Evolutionary conservation across 2,888 invertebrate species (phyloP), one percentile per base, ranked within the genome.

Genomic region (Sarcophaga caerulescens): DNA sequence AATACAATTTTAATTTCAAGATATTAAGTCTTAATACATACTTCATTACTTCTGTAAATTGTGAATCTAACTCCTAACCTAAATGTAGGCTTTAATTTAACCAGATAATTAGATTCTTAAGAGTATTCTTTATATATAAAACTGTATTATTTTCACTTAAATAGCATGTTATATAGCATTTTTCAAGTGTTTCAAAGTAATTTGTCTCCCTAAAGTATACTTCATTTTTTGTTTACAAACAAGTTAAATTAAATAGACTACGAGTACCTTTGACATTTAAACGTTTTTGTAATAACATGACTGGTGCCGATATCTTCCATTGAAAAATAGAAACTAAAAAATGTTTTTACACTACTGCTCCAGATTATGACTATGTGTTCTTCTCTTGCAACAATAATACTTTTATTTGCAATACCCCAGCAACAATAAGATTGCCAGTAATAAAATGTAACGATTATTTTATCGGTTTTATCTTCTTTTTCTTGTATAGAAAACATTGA

Each of bases 391-490:
- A 10, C n/a, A 66, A 44, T 11, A 66, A 44, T 0, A 14, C 47
- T 63, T 19, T 62, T n/a, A 21, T 35, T 44, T 5, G 74, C 60
- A 60, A 79, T 52, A 70, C 66, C 63, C 83, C 68, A 65, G 74
- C 79, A 89, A 91, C 91, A 91, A 91, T 91, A 91, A 91, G 91
- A 91, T 91, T 91, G 91, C 89, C 89, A 90, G 89, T 88, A 91
- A 91, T 91, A 91, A 92, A 92, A 91, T 87, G 89, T 90, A 91
- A 91, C 91, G 92, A 89, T 91, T 91, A 92, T 92, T 90, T 84
- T 86, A 86, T 84, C 70, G 78, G 81, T 35, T 90, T 92, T 91
- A 92, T 91, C 90, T 91, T 83, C 68, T 65, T 68, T 78, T 71
- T 86, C 52, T 52, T 14, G 8, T 52, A 52, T 1, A 52, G 52